Percentiles rank a stretch among this genome's conserved stretches.
Evolutionary conservation across 2,888 invertebrate species (phyloP).

Genomic region (Mesorhabditis sp.): DNA sequence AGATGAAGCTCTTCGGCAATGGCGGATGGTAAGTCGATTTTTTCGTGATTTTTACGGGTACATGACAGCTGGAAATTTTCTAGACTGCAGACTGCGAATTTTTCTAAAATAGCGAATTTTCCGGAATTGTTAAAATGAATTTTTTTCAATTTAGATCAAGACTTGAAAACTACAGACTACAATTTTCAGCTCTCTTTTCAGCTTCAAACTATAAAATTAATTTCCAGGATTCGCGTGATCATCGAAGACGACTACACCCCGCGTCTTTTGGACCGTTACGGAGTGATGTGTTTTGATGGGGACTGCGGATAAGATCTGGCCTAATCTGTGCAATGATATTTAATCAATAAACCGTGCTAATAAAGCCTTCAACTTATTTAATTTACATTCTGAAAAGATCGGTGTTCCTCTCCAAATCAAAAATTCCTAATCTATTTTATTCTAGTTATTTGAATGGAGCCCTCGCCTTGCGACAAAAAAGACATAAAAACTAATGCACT

Average conservation of each 20-base stretch:
- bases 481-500: no score
- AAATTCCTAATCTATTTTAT: no score
- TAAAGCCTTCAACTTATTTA: no score
- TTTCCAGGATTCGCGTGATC: conserved; percentile 13
- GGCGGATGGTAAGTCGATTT: conserved; percentile 21
- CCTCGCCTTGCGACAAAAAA: no score
- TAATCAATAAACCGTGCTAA: no score
- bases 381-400: no score
- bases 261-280: conserved; percentile 27
- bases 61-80: not conserved
- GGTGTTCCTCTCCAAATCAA: no score
- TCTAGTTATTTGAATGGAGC: no score
- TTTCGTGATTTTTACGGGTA: not conserved
- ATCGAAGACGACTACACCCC: conserved; percentile 22
- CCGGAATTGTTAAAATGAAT: conserved; percentile 5
- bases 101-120: no score
- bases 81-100: not conserved
- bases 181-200: not conserved
- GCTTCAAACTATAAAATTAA: not conserved
- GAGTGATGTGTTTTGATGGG: conserved; percentile 35
- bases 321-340: no score
- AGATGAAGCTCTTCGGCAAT: conserved; percentile 32
- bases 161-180: not conserved
- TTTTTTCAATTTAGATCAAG: no score
- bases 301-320: conserved; percentile 22